phyloP scores from a whole-genome alignment of 2,113 vertebrate genomes.

The Forbesichthys agassizii region DNA sequence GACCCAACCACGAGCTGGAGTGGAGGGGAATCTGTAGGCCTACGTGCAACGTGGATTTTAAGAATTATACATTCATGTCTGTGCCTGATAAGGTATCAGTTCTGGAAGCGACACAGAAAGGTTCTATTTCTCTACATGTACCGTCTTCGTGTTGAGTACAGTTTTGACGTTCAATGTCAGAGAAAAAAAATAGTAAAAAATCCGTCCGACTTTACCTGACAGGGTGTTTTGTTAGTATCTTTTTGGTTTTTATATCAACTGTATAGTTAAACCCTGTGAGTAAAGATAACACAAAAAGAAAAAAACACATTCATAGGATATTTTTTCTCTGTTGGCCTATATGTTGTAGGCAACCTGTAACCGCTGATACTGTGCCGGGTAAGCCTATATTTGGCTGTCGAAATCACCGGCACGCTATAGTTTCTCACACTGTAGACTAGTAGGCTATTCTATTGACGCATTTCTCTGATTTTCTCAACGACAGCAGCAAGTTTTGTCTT shows the following conservation, averaged over 20 bases:
- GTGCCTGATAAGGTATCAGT: conserved; percentile 37
- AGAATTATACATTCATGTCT: conserved; percentile 17
- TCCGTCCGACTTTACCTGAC: conserved; percentile 63
- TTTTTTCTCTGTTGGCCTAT: conserved; percentile 70
- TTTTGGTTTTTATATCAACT: conserved; percentile 80
- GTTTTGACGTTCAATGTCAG: conserved; percentile 62
- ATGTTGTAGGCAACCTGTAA: conserved; percentile 78
- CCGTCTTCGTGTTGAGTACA: conserved; percentile 68
- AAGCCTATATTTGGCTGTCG: conserved; percentile 64
- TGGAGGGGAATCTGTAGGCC: conserved; percentile 16
- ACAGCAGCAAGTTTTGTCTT: conserved; percentile 77
- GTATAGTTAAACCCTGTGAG: conserved; percentile 73
- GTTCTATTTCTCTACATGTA: conserved; percentile 51
- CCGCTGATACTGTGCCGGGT: conserved; percentile 78
- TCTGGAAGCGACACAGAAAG: conserved; percentile 35
- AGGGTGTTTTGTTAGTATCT: conserved; percentile 82
- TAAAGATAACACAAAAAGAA: conserved; percentile 53
- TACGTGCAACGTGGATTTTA: conserved; percentile 6
- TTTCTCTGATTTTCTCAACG: conserved; percentile 67
- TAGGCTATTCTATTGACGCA: conserved; percentile 55
- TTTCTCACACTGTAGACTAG: conserved; percentile 63
- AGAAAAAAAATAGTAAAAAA: conserved; percentile 58
- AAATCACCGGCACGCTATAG: conserved; percentile 73
- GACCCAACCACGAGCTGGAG: conserved; percentile 1
- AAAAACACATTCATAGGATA: conserved; percentile 56